Percentiles rank a stretch among this genome's conserved stretches.
phyloP scores from a whole-genome alignment of 2,113 vertebrate genomes.

The Thomomys bottae region DNA sequence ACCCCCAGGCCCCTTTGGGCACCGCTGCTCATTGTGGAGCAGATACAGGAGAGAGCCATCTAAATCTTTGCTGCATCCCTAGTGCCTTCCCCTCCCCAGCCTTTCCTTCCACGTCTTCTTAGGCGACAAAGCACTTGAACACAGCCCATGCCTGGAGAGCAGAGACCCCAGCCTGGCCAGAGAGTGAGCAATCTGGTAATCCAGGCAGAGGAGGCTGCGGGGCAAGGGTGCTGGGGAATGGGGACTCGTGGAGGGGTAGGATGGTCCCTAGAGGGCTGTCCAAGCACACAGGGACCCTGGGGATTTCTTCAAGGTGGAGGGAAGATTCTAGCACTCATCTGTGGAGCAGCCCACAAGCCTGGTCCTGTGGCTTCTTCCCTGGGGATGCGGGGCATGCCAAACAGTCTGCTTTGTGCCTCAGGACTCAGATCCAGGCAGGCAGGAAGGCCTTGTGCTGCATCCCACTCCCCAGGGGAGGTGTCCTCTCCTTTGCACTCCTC shows the following conservation, averaged over 20 bases:
- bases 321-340: background rate
- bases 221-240: accelerated
- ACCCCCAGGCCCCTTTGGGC: accelerated
- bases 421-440: too few relatives aligned
- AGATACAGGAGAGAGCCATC: accelerated
- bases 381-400: background rate
- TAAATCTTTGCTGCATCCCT: accelerated
- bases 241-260: too few relatives aligned
- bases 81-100: background rate
- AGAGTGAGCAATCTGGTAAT: too few relatives aligned
- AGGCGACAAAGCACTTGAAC: accelerated
- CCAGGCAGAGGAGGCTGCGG: background rate
- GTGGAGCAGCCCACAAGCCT: accelerated
- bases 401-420: accelerated
- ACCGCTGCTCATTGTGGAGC: accelerated
- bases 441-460: too few relatives aligned
- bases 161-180: background rate
- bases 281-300: background rate
- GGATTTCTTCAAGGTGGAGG: background rate
- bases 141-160: accelerated
- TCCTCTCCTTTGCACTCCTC: background rate
- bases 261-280: too few relatives aligned
- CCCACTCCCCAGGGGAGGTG: accelerated
- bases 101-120: background rate
- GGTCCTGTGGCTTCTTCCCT: accelerated